Evolutionary conservation across 2,113 vertebrate genomes (phyloP).

Genomic region (Tupaia tana): DNA sequence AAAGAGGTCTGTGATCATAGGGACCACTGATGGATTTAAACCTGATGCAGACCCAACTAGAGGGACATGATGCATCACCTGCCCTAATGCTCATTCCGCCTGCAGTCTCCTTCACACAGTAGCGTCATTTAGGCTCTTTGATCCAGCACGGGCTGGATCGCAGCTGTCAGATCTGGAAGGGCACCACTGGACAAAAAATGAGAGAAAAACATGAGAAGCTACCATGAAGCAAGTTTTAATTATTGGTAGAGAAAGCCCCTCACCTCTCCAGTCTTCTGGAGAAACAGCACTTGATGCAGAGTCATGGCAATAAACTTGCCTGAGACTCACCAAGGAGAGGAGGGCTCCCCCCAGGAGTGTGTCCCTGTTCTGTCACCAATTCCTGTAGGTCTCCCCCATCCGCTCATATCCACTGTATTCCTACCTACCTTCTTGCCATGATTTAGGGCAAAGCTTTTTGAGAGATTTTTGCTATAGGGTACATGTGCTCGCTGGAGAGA

Average conservation of each 20-base stretch:
- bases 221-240: not conserved
- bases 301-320: not conserved
- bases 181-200: not conserved
- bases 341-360: not conserved
- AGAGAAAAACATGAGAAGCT: not conserved
- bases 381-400: not conserved
- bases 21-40: not conserved
- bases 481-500: too few species aligned
- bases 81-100: accelerated
- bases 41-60: not conserved
- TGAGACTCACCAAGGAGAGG: not conserved
- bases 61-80: not conserved
- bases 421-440: not conserved
- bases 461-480: too few species aligned
- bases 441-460: too few species aligned
- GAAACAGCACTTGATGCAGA: not conserved
- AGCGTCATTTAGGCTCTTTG: not conserved
- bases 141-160: not conserved
- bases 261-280: not conserved
- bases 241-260: not conserved
- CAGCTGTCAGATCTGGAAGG: not conserved
- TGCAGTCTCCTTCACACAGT: accelerated
- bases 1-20: too few species aligned
- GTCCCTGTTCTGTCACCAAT: not conserved
- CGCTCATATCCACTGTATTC: not conserved